phyloP scores from a whole-genome alignment of 2,797 vertebrate genomes.

The Phoebastria nigripes region DNA sequence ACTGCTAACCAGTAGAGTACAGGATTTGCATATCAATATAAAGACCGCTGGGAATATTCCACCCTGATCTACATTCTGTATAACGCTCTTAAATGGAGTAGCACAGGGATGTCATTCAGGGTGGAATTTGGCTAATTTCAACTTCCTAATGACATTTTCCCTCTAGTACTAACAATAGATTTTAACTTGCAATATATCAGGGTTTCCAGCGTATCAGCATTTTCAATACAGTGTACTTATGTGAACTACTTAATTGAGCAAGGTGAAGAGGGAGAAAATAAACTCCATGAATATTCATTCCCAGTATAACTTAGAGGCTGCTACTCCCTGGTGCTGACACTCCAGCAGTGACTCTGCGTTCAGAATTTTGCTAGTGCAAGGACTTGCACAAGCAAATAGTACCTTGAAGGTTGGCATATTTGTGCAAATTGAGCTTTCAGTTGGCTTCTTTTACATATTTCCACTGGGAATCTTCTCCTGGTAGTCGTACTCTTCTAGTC shows the following conservation, averaged over 20 bases:
- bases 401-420: not conserved
- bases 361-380: not conserved
- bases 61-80: conserved; percentile 53
- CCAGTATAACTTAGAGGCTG: not conserved
- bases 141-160: conserved; percentile 53
- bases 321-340: not conserved
- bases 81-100: not conserved
- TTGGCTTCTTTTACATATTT: not conserved
- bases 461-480: not conserved
- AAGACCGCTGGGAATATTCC: conserved; percentile 44
- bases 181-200: conserved; percentile 30
- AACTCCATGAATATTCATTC: conserved; percentile 59
- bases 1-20: conserved; percentile 21
- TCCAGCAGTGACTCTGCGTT: not conserved
- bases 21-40: conserved; percentile 67
- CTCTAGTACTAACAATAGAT: conserved; percentile 27
- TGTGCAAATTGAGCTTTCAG: not conserved
- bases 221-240: conserved; percentile 21
- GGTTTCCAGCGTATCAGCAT: conserved; percentile 19
- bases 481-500: not conserved
- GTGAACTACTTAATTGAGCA: conserved; percentile 43
- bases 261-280: conserved; percentile 59
- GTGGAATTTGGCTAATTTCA: conserved; percentile 55
- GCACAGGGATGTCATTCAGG: conserved; percentile 40
- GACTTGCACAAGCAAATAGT: not conserved